These are phyloP conservation scores for Notodonta ziczac DNA, from an alignment of 2,888 invertebrate species.

Conservation along the genomic window DNA sequence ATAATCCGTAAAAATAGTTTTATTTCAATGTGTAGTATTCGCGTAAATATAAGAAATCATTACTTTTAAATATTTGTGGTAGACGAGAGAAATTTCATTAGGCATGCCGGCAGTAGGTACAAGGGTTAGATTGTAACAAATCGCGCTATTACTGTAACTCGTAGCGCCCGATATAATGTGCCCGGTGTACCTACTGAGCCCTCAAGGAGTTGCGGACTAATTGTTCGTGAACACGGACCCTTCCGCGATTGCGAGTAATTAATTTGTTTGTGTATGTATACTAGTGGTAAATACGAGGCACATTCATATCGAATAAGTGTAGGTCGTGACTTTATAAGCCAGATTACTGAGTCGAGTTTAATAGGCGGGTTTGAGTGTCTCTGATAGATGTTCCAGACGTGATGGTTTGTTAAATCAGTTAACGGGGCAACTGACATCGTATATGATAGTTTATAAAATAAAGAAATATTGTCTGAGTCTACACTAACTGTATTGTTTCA, in stretches of 20 bases:
- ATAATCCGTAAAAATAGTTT: no score
- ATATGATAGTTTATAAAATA: no score
- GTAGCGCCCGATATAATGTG: background rate
- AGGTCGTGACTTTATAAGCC: background rate
- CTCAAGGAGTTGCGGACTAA: background rate
- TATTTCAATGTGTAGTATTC: no score
- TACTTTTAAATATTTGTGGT: background rate
- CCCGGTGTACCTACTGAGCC: background rate
- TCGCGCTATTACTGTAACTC: slow-evolving; percentile 2
- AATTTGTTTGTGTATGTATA: slow-evolving; percentile 1
- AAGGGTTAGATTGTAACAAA: slow-evolving; percentile 3
- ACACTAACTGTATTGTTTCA: no score
- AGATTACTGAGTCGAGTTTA: background rate
- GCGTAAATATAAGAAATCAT: no score
- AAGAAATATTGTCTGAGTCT: no score
- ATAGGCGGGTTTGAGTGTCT: no score
- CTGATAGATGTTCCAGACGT: no score
- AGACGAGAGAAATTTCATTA: slow-evolving; percentile 1
- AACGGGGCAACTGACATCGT: no score
- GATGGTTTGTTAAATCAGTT: no score
- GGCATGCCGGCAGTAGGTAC: background rate
- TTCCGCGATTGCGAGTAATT: slow-evolving; percentile 1
- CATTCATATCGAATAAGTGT: background rate
- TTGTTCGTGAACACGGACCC: background rate
- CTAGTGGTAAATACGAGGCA: background rate